phyloP scores from a whole-genome alignment of 1,140 invertebrate species.

The Drosophila watanabei region DNA sequence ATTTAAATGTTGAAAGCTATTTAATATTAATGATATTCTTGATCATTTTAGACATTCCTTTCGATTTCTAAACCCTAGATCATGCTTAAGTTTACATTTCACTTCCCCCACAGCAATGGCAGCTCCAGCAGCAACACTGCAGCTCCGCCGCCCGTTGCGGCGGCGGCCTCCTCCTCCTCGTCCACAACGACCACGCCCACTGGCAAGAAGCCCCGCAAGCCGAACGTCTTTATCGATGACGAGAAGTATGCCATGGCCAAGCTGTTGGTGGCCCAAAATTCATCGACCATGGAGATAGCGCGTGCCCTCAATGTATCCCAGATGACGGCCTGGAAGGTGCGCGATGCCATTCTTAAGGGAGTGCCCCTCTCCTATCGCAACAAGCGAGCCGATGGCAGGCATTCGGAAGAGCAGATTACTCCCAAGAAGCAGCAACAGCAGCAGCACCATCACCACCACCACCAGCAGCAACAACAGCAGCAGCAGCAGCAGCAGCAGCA shows the following conservation, averaged over 20 bases:
- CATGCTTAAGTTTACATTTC: background rate
- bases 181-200: conserved; percentile 38
- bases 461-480: conserved; percentile 38
- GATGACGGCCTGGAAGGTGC: conserved; percentile 84
- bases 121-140: conserved; percentile 61
- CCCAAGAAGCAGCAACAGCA: conserved; percentile 53
- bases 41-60: background rate
- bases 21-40: background rate
- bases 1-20: background rate
- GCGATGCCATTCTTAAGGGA: conserved; percentile 82
- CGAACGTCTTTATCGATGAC: conserved; percentile 84
- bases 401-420: conserved; percentile 23
- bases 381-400: conserved; percentile 64
- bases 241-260: conserved; percentile 85
- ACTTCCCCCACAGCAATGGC: conserved; percentile 34
- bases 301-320: conserved; percentile 80
- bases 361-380: conserved; percentile 82
- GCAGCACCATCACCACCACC: conserved; percentile 47
- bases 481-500: conserved; percentile 49
- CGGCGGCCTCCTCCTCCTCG: conserved; percentile 36
- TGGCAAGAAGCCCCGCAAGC: conserved; percentile 81
- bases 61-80: background rate
- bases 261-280: conserved; percentile 76
- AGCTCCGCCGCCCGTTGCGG: conserved; percentile 5
- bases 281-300: conserved; percentile 84